Base-by-base conservation (phyloP, 2,113 vertebrate genomes). In the Bothrops jararaca region DNA sequence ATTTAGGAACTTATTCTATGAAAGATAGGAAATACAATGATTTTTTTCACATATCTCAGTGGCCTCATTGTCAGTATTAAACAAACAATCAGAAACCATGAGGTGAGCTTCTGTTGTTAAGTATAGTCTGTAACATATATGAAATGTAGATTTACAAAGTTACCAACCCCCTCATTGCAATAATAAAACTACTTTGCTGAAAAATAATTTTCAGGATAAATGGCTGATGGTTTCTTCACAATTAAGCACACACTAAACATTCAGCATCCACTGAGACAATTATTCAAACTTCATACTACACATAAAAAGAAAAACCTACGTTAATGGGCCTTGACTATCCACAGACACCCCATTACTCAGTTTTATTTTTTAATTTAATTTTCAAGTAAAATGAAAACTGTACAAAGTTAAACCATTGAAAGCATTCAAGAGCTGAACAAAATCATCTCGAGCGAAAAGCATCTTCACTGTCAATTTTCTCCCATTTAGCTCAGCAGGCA, bases 281-380 rank as follows among this genome's bases (percentile, higher is more conserved):
- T 93, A 94, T 64, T 97, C 95, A 95, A 94, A 95, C 92, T 92
- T 96, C 88, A 88, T 96, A 95, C 95, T 94, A 95, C 93, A 58
- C 93, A 95, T 89, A 93, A 90, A 92, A 89, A 92, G 85, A 94
- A 94, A 94, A 93, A 90, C 85, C 53, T 50, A 94, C 89, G 89
- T 54, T 94, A 95, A 94, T 95, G 95, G 92, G 15, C 94, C 85
- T 42, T 95, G 95, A 94, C 94, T 95, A 39, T 69, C 58, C 85
- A 90, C 95, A 93, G 93, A 93, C 91, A 92, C 45, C 24, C 50
- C 88, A 93, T 93, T 92, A 92, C 52, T 88, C 94, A 90, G 23
- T 90, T 91, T 90, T 85, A 39, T 92, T 92, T 42, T 54, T 89
- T 42, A 91, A 91, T 85, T 92, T 80, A 92, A 91, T 85, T 92